These are phyloP conservation scores for Papilio xuthus DNA, from an alignment of 1,140 invertebrate genomes.

Conservation along the genomic window DNA sequence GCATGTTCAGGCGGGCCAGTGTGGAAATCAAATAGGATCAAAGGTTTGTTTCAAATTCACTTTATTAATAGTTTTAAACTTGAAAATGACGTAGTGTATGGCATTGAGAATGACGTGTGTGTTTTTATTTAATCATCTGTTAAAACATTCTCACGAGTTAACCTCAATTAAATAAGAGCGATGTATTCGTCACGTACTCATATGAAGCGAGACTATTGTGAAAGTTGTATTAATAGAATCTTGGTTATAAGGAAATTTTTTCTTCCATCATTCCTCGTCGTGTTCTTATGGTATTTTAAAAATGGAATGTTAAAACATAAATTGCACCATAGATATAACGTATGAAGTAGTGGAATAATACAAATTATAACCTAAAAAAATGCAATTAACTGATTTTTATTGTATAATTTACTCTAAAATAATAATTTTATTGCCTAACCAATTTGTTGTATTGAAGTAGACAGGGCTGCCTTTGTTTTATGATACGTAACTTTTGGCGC, in stretches of 20 bases:
- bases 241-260: neutral
- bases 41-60: slow-evolving; percentile 84
- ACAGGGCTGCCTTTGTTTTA: neutral
- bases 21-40: slow-evolving; percentile 96
- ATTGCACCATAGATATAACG: neutral
- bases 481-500: neutral
- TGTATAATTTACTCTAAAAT: too few relatives aligned
- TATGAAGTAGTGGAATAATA: neutral
- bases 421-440: neutral
- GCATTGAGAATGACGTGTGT: slow-evolving; percentile 3
- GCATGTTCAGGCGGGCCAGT: slow-evolving; percentile 95
- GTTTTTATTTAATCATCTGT: slow-evolving; percentile 5
- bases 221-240: slow-evolving; percentile 22
- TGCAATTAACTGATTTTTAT: too few relatives aligned
- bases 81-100: slow-evolving; percentile 9
- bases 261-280: neutral
- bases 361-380: neutral
- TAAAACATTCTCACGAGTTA: slow-evolving; percentile 1
- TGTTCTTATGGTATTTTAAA: neutral
- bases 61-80: slow-evolving; percentile 20
- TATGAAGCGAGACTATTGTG: slow-evolving; percentile 5
- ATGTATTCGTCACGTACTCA: neutral
- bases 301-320: neutral
- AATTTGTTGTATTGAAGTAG: neutral
- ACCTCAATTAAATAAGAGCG: neutral